These are phyloP conservation scores for Nasonia longicornis DNA, from an alignment of 1,140 invertebrate species.

Conservation along the genomic window DNA sequence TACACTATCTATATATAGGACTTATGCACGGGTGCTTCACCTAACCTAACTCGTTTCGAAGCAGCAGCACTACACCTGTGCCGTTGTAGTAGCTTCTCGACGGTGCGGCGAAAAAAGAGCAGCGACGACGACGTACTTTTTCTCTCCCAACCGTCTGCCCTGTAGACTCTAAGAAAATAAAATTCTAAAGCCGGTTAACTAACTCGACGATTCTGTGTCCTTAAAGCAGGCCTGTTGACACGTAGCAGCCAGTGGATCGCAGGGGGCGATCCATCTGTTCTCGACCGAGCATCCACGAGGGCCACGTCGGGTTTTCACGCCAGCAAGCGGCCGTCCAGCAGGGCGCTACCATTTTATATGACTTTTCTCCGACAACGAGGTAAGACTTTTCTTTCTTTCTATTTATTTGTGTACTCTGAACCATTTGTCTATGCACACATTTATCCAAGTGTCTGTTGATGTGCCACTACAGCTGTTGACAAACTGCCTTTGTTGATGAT, in stretches of 20 bases:
- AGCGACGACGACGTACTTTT: background rate
- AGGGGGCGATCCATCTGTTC: slow-evolving; percentile 63
- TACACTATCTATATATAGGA: background rate
- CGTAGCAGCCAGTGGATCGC: slow-evolving; percentile 53
- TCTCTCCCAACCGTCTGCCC: background rate
- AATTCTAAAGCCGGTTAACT: background rate
- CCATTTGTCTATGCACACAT: background rate
- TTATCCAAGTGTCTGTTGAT: background rate
- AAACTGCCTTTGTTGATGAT: background rate
- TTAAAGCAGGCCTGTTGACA: background rate
- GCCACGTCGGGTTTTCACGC: slow-evolving; percentile 65
- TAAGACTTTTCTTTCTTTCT: slow-evolving; percentile 60
- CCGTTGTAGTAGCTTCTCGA: background rate
- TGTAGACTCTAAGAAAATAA: background rate
- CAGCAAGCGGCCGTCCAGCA: slow-evolving; percentile 76
- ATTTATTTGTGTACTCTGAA: background rate
- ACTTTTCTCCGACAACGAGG: slow-evolving; percentile 84
- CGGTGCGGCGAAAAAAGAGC: background rate
- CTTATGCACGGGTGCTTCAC: too few species aligned
- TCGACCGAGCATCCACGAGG: slow-evolving; percentile 50
- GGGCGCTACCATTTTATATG: slow-evolving; percentile 88
- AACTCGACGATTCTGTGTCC: background rate
- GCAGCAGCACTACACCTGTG: background rate
- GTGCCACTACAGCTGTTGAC: background rate
- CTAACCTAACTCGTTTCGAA: background rate